These are phyloP conservation scores for Mus caroli DNA, from an alignment of 2,797 vertebrate genomes.

Conservation along the genomic window DNA sequence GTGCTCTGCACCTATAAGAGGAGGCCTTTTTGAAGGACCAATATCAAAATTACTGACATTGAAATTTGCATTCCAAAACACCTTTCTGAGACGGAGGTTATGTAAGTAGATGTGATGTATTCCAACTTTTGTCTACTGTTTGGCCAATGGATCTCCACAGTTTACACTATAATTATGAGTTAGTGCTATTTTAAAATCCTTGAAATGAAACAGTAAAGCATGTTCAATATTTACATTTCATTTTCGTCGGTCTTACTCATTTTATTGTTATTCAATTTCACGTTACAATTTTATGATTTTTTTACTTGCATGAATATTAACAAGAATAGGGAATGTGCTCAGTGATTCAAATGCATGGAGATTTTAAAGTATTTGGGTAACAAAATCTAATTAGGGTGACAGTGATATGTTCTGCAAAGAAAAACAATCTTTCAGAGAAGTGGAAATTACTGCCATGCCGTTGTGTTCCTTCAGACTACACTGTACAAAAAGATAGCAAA, in stretches of 20 bases:
- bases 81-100: conserved; percentile 49
- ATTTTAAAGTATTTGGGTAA: conserved; percentile 49
- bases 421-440: conserved; percentile 60
- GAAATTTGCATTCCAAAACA: not conserved
- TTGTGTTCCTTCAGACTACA: conserved; percentile 25
- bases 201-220: conserved; percentile 67
- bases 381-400: conserved; percentile 57
- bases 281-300: conserved; percentile 75
- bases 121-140: conserved; percentile 60
- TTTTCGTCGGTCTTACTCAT: conserved; percentile 75
- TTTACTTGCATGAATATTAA: conserved; percentile 81
- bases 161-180: conserved; percentile 75
- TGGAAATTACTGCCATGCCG: conserved; percentile 48
- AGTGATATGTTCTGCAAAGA: conserved; percentile 68
- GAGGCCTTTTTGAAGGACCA: not conserved
- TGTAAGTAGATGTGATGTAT: conserved; percentile 61
- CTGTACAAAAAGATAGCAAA: conserved; percentile 41
- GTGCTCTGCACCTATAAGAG: not conserved
- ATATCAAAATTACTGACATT: not conserved
- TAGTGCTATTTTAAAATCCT: conserved; percentile 69
- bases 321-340: conserved; percentile 61
- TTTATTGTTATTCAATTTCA: conserved; percentile 80
- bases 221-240: conserved; percentile 79
- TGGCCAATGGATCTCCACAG: conserved; percentile 68
- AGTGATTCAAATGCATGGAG: conserved; percentile 62